phyloP scores from a whole-genome alignment of 2,113 vertebrate species.

The Sterrhoptilus dennistouni region DNA sequence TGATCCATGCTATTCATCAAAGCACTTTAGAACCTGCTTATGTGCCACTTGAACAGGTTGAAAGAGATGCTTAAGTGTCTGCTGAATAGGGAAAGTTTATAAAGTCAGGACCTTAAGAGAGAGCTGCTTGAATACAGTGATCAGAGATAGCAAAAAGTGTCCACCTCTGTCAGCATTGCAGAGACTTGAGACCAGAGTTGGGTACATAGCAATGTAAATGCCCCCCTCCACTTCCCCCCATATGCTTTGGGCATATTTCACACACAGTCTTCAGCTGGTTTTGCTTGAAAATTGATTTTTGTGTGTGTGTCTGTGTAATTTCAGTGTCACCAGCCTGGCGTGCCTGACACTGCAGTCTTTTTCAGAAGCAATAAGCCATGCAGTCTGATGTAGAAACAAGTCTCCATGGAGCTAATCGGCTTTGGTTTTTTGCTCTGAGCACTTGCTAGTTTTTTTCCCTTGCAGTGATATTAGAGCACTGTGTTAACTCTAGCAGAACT shows the following conservation, averaged over 20 bases:
- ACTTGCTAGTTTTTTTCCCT: not conserved
- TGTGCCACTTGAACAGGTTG: not conserved
- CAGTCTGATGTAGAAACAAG: constrained; percentile 46
- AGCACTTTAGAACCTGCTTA: constrained; percentile 21
- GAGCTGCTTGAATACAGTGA: not conserved
- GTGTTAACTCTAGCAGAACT: constrained; percentile 11
- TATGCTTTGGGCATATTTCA: not conserved
- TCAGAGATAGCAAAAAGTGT: not conserved
- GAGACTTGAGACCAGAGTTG: not conserved
- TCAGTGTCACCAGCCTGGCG: not conserved
- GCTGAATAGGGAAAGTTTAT: not conserved
- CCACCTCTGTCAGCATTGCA: accelerated
- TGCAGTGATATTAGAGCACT: not conserved
- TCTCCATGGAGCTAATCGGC: constrained; percentile 63
- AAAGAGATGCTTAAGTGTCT: not conserved
- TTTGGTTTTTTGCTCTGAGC: constrained; percentile 26
- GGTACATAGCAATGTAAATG: not conserved
- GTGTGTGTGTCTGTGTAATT: not conserved
- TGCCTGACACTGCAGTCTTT: constrained; percentile 16
- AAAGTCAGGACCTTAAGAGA: not conserved
- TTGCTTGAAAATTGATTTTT: not conserved
- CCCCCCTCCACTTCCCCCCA: too few species aligned
- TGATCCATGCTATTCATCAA: constrained; percentile 14
- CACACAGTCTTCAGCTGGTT: not conserved
- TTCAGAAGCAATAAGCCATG: constrained; percentile 33